Percentiles rank a stretch among this genome's conserved stretches.
Conservation (phyloP, 2,797 vertebrate species). For the Carcharodon carcharias region DNA sequence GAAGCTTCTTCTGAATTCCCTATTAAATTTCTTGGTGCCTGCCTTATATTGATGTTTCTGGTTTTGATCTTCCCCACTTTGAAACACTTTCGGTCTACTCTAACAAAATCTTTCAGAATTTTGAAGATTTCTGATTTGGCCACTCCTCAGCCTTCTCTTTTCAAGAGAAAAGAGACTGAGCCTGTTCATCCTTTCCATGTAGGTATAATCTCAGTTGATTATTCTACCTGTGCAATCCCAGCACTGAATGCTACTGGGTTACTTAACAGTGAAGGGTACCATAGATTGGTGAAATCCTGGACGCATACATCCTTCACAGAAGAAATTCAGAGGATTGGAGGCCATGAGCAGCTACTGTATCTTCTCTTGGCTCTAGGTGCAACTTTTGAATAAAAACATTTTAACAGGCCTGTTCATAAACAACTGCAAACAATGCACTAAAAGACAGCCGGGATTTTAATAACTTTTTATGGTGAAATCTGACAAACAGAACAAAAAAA, state of each 20-base stretch:
- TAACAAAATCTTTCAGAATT: neutral
- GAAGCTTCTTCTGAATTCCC: too few species aligned
- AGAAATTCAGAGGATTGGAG: neutral
- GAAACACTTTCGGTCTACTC: too few species aligned
- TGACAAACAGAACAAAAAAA: constrained; percentile 24
- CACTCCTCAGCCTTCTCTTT: too few species aligned
- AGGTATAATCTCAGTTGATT: neutral
- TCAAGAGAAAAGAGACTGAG: neutral
- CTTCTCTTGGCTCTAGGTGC: too few species aligned
- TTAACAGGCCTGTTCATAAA: neutral
- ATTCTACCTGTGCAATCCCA: neutral
- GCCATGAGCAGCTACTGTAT: too few species aligned
- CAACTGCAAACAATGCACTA: neutral
- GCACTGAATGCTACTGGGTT: too few species aligned
- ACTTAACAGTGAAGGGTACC: neutral
- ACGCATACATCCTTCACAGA: neutral
- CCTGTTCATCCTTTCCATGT: neutral
- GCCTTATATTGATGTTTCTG: neutral
- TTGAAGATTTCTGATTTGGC: neutral
- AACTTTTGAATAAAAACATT: neutral
- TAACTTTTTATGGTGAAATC: constrained; percentile 26
- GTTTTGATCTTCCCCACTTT: neutral
- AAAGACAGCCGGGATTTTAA: neutral
- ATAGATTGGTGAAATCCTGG: neutral
- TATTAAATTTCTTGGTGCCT: neutral